phyloP scores from a whole-genome alignment of 2,888 invertebrate genomes.

The Didymodactylos carnosus region DNA sequence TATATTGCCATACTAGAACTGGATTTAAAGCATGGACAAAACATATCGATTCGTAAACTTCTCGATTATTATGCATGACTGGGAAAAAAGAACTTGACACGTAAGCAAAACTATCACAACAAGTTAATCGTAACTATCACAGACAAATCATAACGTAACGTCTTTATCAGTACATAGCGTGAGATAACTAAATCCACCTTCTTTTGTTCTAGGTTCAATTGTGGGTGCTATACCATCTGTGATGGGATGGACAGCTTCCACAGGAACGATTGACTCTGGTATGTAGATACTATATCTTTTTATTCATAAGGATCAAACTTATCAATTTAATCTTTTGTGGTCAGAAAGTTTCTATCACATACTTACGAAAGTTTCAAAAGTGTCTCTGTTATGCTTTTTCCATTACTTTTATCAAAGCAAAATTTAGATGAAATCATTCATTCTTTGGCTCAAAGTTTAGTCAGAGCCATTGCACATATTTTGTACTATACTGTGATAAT shows the following conservation, averaged over 20 bases:
- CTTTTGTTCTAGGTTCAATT: constrained; percentile 72
- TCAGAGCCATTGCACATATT: too few relatives aligned
- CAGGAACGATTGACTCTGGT: constrained; percentile 50
- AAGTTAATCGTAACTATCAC: too few relatives aligned
- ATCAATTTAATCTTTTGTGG: neutral
- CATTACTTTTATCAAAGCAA: too few relatives aligned
- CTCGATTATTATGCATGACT: constrained; percentile 7
- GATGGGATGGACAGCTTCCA: constrained; percentile 92
- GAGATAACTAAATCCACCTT: too few relatives aligned
- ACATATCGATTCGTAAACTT: neutral
- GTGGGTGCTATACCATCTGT: constrained; percentile 94
- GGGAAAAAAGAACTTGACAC: constrained; percentile 10
- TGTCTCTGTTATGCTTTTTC: too few relatives aligned
- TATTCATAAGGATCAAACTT: neutral
- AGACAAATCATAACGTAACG: too few relatives aligned
- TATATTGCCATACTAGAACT: neutral
- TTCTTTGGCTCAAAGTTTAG: too few relatives aligned
- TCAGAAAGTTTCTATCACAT: too few relatives aligned
- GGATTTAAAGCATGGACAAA: neutral
- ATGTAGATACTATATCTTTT: constrained; percentile 1
- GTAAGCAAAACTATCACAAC: neutral
- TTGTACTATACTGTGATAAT: neutral
- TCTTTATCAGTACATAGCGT: neutral
- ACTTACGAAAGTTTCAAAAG: too few relatives aligned
- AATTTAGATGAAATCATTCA: too few relatives aligned